A percentile compares a stretch with the other conserved stretches of the same genome.
Conservation (phyloP, 64 coral and sea anemone species). For the Acropora yongei region DNA sequence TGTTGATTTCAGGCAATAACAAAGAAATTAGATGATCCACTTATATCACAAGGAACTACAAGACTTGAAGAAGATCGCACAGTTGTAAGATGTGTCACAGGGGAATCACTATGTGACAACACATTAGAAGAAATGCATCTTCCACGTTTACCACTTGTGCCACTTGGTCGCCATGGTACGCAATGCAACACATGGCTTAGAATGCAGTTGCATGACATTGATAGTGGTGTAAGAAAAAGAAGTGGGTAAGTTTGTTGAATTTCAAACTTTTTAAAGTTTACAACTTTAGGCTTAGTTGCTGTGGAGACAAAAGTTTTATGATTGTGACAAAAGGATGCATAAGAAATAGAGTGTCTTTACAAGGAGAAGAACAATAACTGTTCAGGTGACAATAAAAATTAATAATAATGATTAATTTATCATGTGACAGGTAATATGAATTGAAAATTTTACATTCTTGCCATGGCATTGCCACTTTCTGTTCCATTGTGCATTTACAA, state of each 20-base stretch:
- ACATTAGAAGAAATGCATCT: constrained; percentile 77
- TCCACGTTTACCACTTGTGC: constrained; percentile 82
- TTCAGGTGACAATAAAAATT: no score
- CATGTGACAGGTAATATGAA: no score
- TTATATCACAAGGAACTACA: constrained; percentile 80
- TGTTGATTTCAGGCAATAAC: constrained; percentile 74
- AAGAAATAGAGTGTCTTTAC: no score
- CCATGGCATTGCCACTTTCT: no score
- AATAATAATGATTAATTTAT: no score
- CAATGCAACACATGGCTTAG: constrained; percentile 91
- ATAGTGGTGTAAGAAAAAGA: constrained; percentile 83
- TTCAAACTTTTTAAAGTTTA: no score
- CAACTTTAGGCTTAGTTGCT: no score
- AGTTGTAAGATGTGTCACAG: constrained; percentile 86
- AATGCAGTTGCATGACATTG: constrained; percentile 94
- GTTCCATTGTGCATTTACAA: no score
- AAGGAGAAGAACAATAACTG: no score
- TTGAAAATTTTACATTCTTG: no score
- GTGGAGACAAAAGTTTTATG: no score
- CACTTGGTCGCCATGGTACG: constrained; percentile 85
- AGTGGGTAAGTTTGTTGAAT: constrained; percentile 71
- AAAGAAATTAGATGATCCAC: constrained; percentile 81
- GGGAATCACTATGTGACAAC: constrained; percentile 66
- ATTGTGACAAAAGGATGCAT: no score
- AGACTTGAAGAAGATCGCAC: constrained; percentile 85